phyloP scores from a whole-genome alignment of 2,113 vertebrate genomes.

The Menura novaehollandiae region DNA sequence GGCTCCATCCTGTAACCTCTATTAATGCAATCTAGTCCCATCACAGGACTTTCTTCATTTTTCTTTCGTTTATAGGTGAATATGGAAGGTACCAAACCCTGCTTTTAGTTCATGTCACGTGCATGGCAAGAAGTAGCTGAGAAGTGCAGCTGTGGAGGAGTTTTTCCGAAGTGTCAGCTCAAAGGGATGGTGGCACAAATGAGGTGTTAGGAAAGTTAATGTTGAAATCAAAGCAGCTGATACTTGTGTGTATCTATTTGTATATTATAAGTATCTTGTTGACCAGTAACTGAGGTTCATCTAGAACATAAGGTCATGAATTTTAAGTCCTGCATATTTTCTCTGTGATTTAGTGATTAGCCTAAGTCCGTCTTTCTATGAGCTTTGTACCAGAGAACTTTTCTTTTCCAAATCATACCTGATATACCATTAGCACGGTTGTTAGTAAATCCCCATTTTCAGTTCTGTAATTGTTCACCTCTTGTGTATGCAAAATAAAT shows the following conservation, averaged over 20 bases:
- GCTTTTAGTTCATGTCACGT: accelerated
- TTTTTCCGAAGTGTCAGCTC: not conserved
- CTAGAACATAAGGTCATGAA: not conserved
- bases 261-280: not conserved
- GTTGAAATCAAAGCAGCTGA: not conserved
- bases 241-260: not conserved
- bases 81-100: not conserved
- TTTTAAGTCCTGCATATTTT: not conserved
- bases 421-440: not conserved
- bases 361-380: not conserved
- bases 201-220: not conserved
- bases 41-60: not conserved
- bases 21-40: not conserved
- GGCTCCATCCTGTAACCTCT: not conserved
- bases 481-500: not conserved
- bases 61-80: not conserved
- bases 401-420: not conserved
- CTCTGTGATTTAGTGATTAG: not conserved
- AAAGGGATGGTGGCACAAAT: not conserved
- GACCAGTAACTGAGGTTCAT: not conserved
- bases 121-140: not conserved
- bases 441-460: not conserved
- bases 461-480: not conserved
- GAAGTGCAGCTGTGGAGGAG: not conserved
- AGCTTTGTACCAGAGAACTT: not conserved